Percentiles rank a stretch among this genome's conserved stretches.
Evolutionary conservation across 2,888 invertebrate species (phyloP).

Genomic region (Synanthedon andrenaeformis): DNA sequence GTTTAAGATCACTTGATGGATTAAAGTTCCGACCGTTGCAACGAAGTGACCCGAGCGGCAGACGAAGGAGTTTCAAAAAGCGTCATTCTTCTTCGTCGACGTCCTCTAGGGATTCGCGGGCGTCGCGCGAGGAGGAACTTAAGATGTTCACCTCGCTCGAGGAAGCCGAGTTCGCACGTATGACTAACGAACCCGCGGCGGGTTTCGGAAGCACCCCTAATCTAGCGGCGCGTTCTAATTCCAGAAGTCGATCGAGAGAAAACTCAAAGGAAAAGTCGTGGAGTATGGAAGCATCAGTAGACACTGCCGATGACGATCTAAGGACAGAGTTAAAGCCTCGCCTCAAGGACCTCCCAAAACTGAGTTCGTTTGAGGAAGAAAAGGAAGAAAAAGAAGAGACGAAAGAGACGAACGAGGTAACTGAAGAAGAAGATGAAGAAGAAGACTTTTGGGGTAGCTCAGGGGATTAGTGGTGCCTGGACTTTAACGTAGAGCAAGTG

Average conservation of each 20-base stretch:
- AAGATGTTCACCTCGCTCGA: constrained; percentile 75
- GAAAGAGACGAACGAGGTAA: constrained; percentile 50
- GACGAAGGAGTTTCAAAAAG: constrained; percentile 72
- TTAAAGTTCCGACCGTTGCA: constrained; percentile 72
- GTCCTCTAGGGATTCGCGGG: constrained; percentile 71
- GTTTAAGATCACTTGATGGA: constrained; percentile 75
- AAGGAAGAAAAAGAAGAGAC: constrained; percentile 31
- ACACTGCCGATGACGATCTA: constrained; percentile 30
- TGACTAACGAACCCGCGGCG: constrained; percentile 28
- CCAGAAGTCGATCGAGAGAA: constrained; percentile 67
- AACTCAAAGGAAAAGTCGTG: constrained; percentile 38
- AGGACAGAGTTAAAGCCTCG: constrained; percentile 20
- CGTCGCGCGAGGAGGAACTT: constrained; percentile 74
- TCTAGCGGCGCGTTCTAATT: constrained; percentile 63
- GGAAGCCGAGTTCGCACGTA: constrained; percentile 68
- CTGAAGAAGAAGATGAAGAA: constrained; percentile 39
- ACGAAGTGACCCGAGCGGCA: constrained; percentile 73
- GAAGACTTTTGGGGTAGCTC: constrained; percentile 61
- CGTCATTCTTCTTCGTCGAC: constrained; percentile 72
- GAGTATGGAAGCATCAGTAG: constrained; percentile 33
- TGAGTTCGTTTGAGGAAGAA: constrained; percentile 57
- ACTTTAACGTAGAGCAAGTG: constrained; percentile 24
- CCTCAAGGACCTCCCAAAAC: constrained; percentile 39
- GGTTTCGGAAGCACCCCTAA: constrained; percentile 59
- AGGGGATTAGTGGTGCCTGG: constrained; percentile 46